phyloP scores from a whole-genome alignment of 2,888 invertebrate species.

The Trichogramma evanescens region DNA sequence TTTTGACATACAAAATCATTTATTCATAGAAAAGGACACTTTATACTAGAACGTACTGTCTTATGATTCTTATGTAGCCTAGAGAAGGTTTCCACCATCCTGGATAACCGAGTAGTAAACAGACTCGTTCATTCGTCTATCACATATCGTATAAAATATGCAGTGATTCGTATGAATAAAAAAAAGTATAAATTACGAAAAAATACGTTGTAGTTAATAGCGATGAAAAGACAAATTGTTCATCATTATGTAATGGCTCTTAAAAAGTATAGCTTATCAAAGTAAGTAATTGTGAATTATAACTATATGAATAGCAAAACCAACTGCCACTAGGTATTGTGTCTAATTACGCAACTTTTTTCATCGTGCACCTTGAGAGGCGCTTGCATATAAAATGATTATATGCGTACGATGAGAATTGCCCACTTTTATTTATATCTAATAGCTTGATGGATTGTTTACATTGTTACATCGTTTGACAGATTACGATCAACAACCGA shows the following conservation, averaged over 20 bases:
- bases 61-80: slow-evolving; percentile 32
- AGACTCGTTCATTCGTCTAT: slow-evolving; percentile 37
- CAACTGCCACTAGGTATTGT: slow-evolving; percentile 3
- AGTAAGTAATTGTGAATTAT: neutral
- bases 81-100: neutral
- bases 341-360: too few relatives aligned
- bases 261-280: slow-evolving; percentile 11
- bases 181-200: neutral
- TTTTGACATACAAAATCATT: slow-evolving; percentile 42
- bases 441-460: too few relatives aligned
- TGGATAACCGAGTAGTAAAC: slow-evolving; percentile 30
- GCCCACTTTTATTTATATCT: too few relatives aligned
- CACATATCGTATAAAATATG: slow-evolving; percentile 38
- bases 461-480: too few relatives aligned
- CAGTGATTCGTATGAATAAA: slow-evolving; percentile 25
- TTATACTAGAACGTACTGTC: slow-evolving; percentile 43
- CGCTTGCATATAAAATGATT: neutral
- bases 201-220: slow-evolving; percentile 6
- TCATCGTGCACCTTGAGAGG: neutral
- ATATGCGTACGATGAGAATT: too few relatives aligned
- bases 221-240: slow-evolving; percentile 13
- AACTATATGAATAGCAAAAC: neutral
- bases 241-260: slow-evolving; percentile 17
- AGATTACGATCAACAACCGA: too few relatives aligned
- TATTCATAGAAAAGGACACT: slow-evolving; percentile 45